Conservation (phyloP, 2,797 vertebrate genomes). For the Salmo trutta region DNA sequence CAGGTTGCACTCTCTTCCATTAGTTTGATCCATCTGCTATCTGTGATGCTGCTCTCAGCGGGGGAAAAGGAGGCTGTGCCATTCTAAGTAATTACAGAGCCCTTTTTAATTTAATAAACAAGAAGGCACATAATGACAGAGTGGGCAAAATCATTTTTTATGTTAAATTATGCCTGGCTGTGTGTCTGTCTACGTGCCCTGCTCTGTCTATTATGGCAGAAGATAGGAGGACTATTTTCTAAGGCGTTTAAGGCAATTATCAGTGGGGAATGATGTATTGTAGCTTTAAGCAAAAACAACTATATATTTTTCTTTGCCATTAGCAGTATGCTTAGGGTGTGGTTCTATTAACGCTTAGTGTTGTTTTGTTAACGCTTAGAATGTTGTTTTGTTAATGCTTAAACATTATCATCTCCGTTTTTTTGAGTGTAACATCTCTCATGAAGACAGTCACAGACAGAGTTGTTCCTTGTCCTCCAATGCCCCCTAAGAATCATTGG, state of each 20-base stretch:
- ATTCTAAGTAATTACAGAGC: slow-evolving; percentile 34
- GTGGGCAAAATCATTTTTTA: slow-evolving; percentile 19
- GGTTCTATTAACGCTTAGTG: slow-evolving; percentile 23
- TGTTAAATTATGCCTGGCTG: slow-evolving; percentile 13
- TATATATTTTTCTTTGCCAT: slow-evolving; percentile 43
- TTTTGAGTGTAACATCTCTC: slow-evolving; percentile 46
- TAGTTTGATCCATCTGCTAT: slow-evolving; percentile 21
- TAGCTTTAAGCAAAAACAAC: slow-evolving; percentile 50
- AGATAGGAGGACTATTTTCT: background rate
- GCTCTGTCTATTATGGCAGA: slow-evolving; percentile 19
- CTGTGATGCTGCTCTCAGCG: slow-evolving; percentile 10
- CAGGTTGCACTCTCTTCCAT: slow-evolving; percentile 18
- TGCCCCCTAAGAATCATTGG: slow-evolving; percentile 12
- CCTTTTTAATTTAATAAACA: slow-evolving; percentile 44
- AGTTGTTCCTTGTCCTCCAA: slow-evolving; percentile 45
- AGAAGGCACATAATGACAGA: slow-evolving; percentile 34
- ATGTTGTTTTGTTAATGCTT: slow-evolving; percentile 23
- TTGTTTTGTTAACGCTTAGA: slow-evolving; percentile 12
- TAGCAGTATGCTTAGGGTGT: slow-evolving; percentile 28
- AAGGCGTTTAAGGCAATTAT: slow-evolving; percentile 46
- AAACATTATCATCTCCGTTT: slow-evolving; percentile 27
- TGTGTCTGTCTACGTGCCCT: slow-evolving; percentile 17
- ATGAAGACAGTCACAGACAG: slow-evolving; percentile 35
- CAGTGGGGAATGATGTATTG: slow-evolving; percentile 52
- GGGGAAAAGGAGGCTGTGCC: slow-evolving; percentile 15